These are phyloP conservation scores for Budorcas taxicolor DNA, from an alignment of 2,113 vertebrate genomes.

Conservation along the genomic window DNA sequence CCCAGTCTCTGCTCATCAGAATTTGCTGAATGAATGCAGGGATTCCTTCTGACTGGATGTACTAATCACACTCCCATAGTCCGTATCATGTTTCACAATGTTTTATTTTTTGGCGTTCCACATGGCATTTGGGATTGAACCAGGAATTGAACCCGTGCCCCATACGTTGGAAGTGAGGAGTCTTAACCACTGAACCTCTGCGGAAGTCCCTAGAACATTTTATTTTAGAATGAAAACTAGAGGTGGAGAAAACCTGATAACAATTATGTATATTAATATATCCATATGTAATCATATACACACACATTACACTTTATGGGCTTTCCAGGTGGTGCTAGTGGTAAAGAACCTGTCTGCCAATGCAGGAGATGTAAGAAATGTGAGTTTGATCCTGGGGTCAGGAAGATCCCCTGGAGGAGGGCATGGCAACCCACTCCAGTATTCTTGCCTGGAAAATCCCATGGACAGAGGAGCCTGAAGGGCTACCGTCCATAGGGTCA, in stretches of 20 bases:
- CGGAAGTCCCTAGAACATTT: not conserved
- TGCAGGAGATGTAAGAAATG: not conserved
- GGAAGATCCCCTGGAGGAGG: not conserved
- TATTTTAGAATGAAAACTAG: not conserved
- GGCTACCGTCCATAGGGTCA: not conserved
- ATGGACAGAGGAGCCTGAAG: not conserved
- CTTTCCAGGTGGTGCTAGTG: not conserved
- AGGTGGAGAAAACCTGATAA: not conserved
- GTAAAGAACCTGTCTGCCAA: not conserved
- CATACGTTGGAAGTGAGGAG: not conserved
- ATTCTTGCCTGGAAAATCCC: not conserved
- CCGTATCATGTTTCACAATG: not conserved
- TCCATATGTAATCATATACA: not conserved
- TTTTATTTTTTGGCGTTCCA: not conserved
- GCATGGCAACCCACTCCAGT: not conserved
- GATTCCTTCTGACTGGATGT: not conserved
- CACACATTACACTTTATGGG: not conserved
- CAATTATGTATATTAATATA: not conserved
- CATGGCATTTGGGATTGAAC: not conserved
- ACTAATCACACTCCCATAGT: not conserved
- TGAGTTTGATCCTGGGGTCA: not conserved
- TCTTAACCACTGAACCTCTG: not conserved
- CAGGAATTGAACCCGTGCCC: fast-evolving
- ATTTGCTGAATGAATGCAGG: not conserved
- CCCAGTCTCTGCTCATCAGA: not conserved